Base-by-base conservation (phyloP, 2,888 invertebrate genomes). In the Diploptera punctata region DNA sequence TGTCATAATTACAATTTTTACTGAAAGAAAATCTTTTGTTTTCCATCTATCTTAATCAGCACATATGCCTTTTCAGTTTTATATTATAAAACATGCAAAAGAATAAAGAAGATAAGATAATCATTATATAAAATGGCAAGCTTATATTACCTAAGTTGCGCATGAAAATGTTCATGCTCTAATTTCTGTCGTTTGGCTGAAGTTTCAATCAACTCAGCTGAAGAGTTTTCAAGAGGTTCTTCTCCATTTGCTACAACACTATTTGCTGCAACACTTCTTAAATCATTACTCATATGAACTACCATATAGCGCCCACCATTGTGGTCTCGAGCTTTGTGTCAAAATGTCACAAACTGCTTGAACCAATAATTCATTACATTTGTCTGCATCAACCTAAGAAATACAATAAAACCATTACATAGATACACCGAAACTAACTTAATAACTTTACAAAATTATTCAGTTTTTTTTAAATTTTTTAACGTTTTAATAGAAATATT, bases 271-370 rank as follows among this genome's bases (percentile, higher is more conserved):
- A 18, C 21, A 18, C 29, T 57, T 31, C 67, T 57, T 31, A 18
- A 16, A 52, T 49, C 38, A 31, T 71, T 70, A 44, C 68, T 77
- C 74, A 79, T 74, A 67, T 78, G 75, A 61, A 79, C 78, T 62
- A 78, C 71, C 26, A 77, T 76, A 61, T 76, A 78, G 65, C 76
- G 78, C 57, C 77, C 77, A 26, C 76, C 76, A 47, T 75, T 76
- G 19, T 75, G 75, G 3, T 77, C 44, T 68, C 87, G 88, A 81
- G 92, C 92, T 84, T n/a, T 93, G 93, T 81, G 87, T 87, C 80
- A 94, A 85, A 78, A 94, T 93, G 81, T 92, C 91, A 83, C 91
- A 91, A 81, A 93, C 88, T 70, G 94, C 93, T 82, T 89, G 88
- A 76, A 93, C 89, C 77, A 94, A 86, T 75, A 92, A 84, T 80